phyloP scores from a whole-genome alignment of 2,797 vertebrate genomes.

The Pantherophis alleghaniensis region DNA sequence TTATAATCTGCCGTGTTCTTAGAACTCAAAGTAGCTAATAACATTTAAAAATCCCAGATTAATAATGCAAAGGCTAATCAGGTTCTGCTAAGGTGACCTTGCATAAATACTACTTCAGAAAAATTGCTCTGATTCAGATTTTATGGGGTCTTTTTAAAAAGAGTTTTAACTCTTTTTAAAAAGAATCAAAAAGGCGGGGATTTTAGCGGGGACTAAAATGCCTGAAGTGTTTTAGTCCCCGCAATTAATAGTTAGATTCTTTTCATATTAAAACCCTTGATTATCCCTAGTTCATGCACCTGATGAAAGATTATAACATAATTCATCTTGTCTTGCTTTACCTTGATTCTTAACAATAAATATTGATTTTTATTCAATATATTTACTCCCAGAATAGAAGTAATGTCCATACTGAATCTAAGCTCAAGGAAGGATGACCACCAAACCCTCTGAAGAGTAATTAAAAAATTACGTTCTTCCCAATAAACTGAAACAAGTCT shows the following conservation, averaged over 20 bases:
- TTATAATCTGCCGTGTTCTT: not conserved
- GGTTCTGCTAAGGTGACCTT: constrained; percentile 10
- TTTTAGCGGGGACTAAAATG: no score
- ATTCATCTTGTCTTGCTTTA: not conserved
- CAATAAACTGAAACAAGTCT: not conserved
- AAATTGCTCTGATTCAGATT: not conserved
- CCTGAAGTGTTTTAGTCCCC: not conserved
- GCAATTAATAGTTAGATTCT: not conserved
- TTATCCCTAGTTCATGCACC: not conserved
- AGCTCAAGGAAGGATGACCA: not conserved
- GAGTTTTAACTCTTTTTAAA: not conserved
- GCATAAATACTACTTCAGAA: constrained; percentile 4
- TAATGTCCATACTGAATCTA: not conserved
- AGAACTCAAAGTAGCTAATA: not conserved
- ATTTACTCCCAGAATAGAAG: not conserved
- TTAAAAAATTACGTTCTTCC: not conserved
- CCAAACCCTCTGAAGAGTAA: not conserved
- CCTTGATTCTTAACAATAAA: not conserved
- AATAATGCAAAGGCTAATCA: constrained; percentile 16
- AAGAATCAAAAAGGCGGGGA: not conserved
- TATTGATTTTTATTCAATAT: not conserved
- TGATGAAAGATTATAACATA: not conserved
- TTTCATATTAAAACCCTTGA: not conserved
- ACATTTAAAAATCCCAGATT: not conserved
- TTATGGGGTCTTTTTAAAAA: not conserved